Conservation (phyloP, 2,797 vertebrate species). For the Neomorphus geoffroyi region DNA sequence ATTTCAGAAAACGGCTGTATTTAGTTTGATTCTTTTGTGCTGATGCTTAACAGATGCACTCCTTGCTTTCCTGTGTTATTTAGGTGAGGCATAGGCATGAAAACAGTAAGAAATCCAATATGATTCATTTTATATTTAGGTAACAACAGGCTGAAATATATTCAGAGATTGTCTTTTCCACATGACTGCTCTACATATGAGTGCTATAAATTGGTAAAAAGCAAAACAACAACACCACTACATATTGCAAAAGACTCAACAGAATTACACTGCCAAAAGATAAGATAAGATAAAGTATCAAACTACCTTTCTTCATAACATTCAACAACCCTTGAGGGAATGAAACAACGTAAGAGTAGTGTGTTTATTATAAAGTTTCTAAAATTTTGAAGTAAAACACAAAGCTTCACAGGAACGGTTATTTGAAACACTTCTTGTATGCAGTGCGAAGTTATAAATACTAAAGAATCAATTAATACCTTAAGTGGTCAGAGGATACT, state of each 20-base stretch:
- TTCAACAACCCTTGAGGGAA: not conserved
- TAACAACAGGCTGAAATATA: not conserved
- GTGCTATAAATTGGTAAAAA: not conserved
- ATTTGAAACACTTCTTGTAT: not conserved
- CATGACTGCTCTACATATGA: not conserved
- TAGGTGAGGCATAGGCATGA: not conserved
- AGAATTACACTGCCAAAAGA: not conserved
- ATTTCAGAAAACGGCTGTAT: not conserved
- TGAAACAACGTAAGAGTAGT: not conserved
- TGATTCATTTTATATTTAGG: not conserved
- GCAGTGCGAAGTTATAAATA: not conserved
- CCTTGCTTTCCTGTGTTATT: not conserved
- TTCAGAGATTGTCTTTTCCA: not conserved
- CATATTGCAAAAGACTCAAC: not conserved
- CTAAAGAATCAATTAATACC: conserved; percentile 72
- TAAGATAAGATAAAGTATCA: not conserved
- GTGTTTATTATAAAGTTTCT: not conserved
- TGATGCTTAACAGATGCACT: not conserved
- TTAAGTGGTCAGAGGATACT: conserved; percentile 61
- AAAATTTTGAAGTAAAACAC: not conserved
- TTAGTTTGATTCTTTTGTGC: not conserved
- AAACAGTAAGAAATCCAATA: not conserved
- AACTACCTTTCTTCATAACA: not conserved
- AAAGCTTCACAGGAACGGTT: not conserved
- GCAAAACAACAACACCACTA: not conserved